Evolutionary conservation across 2,113 vertebrate species (phyloP), one percentile per base, ranked within the genome.

Genomic region (Okapia johnstoni): DNA sequence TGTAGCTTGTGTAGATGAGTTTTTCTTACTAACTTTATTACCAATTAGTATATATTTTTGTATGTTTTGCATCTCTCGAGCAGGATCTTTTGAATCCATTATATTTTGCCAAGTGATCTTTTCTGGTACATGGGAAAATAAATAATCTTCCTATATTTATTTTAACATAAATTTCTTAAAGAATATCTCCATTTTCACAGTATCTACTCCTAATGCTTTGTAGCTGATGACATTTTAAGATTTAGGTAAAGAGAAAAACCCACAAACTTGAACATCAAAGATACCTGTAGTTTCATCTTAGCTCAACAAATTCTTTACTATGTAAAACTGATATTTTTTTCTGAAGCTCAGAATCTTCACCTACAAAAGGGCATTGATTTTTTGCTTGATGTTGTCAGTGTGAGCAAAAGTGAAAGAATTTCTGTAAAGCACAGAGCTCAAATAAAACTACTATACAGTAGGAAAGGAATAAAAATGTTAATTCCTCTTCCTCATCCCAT

Each of bases 161-260:
- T 85, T 92, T 79, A 95, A 91, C 7, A 54, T 50, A 94, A 52
- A 57, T 43, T 96, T 94, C 83, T 96, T 97, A 25, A 89, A 63
- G 14, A 88, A 60, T 88, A 40, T 66, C 17, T 77, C 40, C 6
- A 80, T 76, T 48, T 40, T 33, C 17, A 77, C 25, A 66, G 15
- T 50, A 6, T 91, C 83, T 40, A 40, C 21, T 87, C 54, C 11
- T 91, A 92, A 40, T 58, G 30, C 40, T 61, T 88, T 92, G n/a
- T 1, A 96, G 4, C 6, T 83, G 12, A 33, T 87, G 33, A 16
- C 15, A 60, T 55, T 61, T 95, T 86, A 43, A 91, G 60, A 85
- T 85, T 90, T 70, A 76, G 5, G 43, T 60, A 76, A 85, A 92
- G 13, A 84, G 79, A 84, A 91, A 93, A 70, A 6, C 3, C 25